phyloP scores from a whole-genome alignment of 2,113 vertebrate genomes.

The Istiophorus platypterus region DNA sequence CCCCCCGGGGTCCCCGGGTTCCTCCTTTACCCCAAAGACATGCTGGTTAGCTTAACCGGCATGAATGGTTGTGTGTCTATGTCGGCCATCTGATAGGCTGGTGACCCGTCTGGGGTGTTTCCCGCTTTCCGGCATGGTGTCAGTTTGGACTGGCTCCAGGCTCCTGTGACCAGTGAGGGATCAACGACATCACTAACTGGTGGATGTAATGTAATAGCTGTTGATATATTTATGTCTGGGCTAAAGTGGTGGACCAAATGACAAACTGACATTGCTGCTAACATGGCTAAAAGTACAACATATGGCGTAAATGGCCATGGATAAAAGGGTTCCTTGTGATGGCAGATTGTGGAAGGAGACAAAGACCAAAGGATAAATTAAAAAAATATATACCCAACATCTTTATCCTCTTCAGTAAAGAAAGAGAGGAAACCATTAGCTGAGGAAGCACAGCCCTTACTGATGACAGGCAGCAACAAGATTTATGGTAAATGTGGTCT shows the following conservation, averaged over 20 bases:
- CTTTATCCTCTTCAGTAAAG: constrained; percentile 14
- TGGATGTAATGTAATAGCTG: no score
- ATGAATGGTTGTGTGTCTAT: no score
- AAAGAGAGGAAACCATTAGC: constrained; percentile 28
- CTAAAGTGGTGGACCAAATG: not conserved
- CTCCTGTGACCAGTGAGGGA: no score
- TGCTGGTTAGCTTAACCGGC: no score
- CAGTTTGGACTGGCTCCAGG: no score
- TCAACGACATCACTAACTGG: no score
- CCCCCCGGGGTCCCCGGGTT: no score
- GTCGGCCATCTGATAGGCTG: no score
- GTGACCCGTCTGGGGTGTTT: no score
- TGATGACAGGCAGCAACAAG: constrained; percentile 8
- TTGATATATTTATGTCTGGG: not conserved
- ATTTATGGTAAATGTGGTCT: constrained; percentile 57
- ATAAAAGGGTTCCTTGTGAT: constrained; percentile 16
- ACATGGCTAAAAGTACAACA: not conserved
- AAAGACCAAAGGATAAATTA: not conserved
- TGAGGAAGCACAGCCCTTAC: not conserved
- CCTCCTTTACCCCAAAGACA: no score
- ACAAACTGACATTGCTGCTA: not conserved
- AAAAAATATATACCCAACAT: constrained; percentile 12
- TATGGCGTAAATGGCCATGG: not conserved
- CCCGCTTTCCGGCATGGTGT: no score
- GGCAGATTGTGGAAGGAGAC: not conserved